phyloP scores from a whole-genome alignment of 2,113 vertebrate genomes.

The Gymnarchus niloticus region DNA sequence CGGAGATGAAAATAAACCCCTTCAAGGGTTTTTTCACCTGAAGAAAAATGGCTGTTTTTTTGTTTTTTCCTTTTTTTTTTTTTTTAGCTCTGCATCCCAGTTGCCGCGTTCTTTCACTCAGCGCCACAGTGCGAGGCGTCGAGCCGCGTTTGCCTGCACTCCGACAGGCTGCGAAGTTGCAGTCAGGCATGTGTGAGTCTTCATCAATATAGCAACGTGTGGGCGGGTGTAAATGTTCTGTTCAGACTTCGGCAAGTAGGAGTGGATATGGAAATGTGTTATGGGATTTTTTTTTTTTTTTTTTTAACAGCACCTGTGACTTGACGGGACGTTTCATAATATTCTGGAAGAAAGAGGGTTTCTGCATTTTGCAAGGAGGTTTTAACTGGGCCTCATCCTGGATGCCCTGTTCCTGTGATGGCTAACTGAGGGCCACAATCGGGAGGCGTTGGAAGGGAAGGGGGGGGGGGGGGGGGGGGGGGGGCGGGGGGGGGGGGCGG shows the following conservation, averaged over 20 bases:
- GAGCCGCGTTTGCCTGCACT: constrained; percentile 52
- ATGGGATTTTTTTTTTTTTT: constrained; percentile 11
- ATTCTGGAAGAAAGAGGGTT: neutral
- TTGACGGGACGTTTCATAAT: constrained; percentile 9
- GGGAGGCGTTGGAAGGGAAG: neutral
- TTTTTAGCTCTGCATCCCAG: constrained; percentile 11
- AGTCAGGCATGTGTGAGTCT: constrained; percentile 53
- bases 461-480: neutral
- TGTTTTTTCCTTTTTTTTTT: neutral
- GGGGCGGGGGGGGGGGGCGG: neutral
- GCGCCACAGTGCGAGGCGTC: constrained; percentile 48
- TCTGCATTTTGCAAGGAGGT: neutral
- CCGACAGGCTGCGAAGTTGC: constrained; percentile 40
- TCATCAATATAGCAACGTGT: constrained; percentile 49
- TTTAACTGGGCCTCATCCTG: constrained; percentile 11
- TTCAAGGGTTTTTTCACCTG: neutral
- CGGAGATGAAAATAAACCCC: constrained; percentile 17
- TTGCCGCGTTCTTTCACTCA: constrained; percentile 16
- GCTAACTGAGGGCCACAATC: neutral
- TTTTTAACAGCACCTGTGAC: constrained; percentile 20
- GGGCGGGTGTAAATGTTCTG: constrained; percentile 31
- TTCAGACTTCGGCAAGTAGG: constrained; percentile 28
- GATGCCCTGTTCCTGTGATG: neutral
- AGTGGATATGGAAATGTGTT: constrained; percentile 25
- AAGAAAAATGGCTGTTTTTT: neutral